A percentile compares a stretch with the other conserved stretches of the same genome.
These are phyloP conservation scores for Coelinius sp. DNA, from an alignment of 2,888 invertebrate genomes.

Conservation along the genomic window DNA sequence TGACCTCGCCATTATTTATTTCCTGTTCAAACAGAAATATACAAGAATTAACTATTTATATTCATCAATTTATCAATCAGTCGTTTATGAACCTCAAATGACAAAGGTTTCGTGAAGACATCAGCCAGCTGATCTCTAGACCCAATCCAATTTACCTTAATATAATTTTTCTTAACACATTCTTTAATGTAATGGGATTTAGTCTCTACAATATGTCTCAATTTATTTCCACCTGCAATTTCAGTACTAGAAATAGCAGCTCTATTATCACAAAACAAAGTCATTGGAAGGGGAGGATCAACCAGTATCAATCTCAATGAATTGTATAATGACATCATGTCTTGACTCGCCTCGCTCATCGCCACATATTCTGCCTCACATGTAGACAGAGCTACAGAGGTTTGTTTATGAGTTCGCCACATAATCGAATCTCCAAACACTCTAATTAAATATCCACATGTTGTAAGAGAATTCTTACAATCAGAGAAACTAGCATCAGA, in stretches of 20 bases:
- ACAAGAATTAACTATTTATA: not conserved
- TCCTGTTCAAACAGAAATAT: too few relatives aligned
- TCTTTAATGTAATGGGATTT: too few relatives aligned
- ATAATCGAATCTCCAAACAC: slow-evolving; percentile 37
- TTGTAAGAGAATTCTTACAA: slow-evolving; percentile 34
- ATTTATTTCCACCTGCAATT: slow-evolving; percentile 29
- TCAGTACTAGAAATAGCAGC: too few relatives aligned
- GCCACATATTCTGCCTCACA: too few relatives aligned
- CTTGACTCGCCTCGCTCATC: slow-evolving; percentile 39
- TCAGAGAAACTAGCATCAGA: too few relatives aligned
- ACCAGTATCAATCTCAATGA: slow-evolving; percentile 34
- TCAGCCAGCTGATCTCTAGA: slow-evolving; percentile 13
- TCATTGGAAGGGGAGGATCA: slow-evolving; percentile 23
- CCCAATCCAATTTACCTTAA: not conserved
- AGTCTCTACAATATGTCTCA: slow-evolving; percentile 36
- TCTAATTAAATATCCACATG: slow-evolving; percentile 36
- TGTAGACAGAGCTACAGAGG: too few relatives aligned
- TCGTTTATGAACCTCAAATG: slow-evolving; percentile 20
- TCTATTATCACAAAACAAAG: slow-evolving; percentile 37
- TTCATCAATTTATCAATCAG: slow-evolving; percentile 4
- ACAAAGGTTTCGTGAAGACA: too few relatives aligned
- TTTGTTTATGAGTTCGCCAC: too few relatives aligned
- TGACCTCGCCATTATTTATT: too few relatives aligned
- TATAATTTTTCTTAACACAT: slow-evolving; percentile 34
- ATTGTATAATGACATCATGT: slow-evolving; percentile 38